These are phyloP conservation scores for Plotosus lineatus DNA, from an alignment of 2,113 vertebrate species.

Conservation along the genomic window DNA sequence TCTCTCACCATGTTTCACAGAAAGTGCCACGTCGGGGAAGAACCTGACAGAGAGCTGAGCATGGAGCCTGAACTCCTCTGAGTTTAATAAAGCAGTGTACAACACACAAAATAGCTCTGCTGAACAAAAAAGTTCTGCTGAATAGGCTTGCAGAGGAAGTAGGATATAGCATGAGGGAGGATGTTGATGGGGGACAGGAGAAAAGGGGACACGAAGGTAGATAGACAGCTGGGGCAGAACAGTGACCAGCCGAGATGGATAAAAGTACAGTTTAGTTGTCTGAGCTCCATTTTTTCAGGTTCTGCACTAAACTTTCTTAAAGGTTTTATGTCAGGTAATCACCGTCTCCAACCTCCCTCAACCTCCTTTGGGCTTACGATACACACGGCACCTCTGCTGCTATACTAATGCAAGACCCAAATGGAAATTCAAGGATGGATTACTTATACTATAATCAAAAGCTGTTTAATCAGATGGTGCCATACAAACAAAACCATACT, in stretches of 20 bases:
- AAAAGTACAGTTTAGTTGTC: conserved; percentile 58
- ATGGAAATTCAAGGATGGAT: conserved; percentile 28
- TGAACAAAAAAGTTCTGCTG: conserved; percentile 44
- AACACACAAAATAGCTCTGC: conserved; percentile 29
- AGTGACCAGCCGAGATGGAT: conserved; percentile 32
- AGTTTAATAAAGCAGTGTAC: conserved; percentile 33
- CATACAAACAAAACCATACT: background rate
- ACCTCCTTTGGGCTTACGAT: conserved; percentile 23
- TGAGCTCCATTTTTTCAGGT: conserved; percentile 51
- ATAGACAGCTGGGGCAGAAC: conserved; percentile 46
- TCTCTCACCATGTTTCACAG: conserved; percentile 33
- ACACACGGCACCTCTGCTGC: conserved; percentile 9
- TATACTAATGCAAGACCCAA: conserved; percentile 25
- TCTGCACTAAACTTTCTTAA: conserved; percentile 33
- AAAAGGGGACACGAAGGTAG: conserved; percentile 48
- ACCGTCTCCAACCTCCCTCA: conserved; percentile 10
- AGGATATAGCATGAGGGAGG: conserved; percentile 34
- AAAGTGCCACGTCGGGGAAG: conserved; percentile 38
- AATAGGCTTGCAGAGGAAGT: conserved; percentile 20
- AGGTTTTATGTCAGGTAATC: conserved; percentile 49
- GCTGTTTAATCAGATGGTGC: conserved; percentile 7
- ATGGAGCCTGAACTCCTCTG: conserved; percentile 37
- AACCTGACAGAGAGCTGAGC: conserved; percentile 40
- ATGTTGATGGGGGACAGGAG: conserved; percentile 7
- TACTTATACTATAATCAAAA: background rate